Base-by-base conservation (phyloP, 1,140 invertebrate genomes). In the Helicoverpa armigera region DNA sequence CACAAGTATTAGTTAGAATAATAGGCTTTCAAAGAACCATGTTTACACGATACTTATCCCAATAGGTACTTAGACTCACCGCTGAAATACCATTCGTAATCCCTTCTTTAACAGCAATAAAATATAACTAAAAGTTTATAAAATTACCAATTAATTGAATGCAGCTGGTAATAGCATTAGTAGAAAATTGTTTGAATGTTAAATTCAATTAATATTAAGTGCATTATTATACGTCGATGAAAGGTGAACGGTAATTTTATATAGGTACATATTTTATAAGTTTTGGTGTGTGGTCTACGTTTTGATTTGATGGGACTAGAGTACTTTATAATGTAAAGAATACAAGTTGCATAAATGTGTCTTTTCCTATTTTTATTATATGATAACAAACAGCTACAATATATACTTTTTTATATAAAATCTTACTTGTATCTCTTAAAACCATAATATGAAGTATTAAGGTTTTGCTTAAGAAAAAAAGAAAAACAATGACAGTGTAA, bases 201-300 rank as follows among this genome's bases (percentile, higher is more conserved):
- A 13, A 29, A 65, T 65, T 43, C 13, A 43, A 65, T 65, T 35
- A 65, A 65, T 65, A 65, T 65, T n/a, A 65, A 43, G 4, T 43
- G 29, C 13, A 65, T 65, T 65, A 65, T 65, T 65, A 65, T 65
- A 31, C 61, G 14, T 65, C 61, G 61, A 65, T 43, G 13, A 65
- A 65, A 65, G 14, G 13, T 43, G 4, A 65, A 43, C 35, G 12
- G 35, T 65, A 43, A 43, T 43, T 65, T 43, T n/a, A 43, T 43
- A 43, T 43, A 23, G 60, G 12, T n/a, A 65, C 35, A 13, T 16
- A 60, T 14, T 54, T 54, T 16, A 54, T 23, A 29, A 5, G 31
- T 18, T 10, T 18, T 11, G 16, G 1, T 2, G 60, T 63, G 23
- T 65, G 58, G 58, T 23, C 58, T 60, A 29, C 23, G 35, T 2